Evolutionary conservation across 2,113 vertebrate species (phyloP).

Genomic region (Microcebus lehilahytsara): DNA sequence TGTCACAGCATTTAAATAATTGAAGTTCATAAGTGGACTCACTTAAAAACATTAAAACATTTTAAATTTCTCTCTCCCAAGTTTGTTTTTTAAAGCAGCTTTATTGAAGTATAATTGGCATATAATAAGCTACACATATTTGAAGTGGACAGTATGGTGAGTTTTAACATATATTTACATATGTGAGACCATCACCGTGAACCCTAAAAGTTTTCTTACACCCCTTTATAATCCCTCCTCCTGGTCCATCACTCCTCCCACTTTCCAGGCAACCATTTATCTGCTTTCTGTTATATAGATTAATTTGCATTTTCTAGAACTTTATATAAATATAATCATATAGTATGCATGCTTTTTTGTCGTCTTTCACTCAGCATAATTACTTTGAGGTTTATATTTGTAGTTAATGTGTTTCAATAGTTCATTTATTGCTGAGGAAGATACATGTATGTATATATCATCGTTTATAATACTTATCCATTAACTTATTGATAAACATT

Average conservation of each 20-base stretch:
- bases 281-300: background rate
- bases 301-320: background rate
- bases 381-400: background rate
- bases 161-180: background rate
- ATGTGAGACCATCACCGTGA: background rate
- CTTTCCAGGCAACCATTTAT: background rate
- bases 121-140: background rate
- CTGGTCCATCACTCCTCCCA: background rate
- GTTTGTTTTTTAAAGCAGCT: background rate
- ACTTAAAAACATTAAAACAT: background rate
- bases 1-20: slow-evolving; percentile 2
- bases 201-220: background rate
- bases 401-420: background rate
- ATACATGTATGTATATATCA: background rate
- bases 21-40: background rate
- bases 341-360: background rate
- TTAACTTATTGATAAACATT: background rate
- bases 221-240: background rate
- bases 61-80: slow-evolving; percentile 7
- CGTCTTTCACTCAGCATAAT: background rate
- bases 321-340: background rate
- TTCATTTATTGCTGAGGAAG: background rate
- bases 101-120: background rate
- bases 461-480: background rate
- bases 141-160: background rate